A percentile compares a stretch with the other conserved stretches of the same genome.
Conservation (phyloP, 2,888 invertebrate genomes). For the Prosopocoilus inquinatus region DNA sequence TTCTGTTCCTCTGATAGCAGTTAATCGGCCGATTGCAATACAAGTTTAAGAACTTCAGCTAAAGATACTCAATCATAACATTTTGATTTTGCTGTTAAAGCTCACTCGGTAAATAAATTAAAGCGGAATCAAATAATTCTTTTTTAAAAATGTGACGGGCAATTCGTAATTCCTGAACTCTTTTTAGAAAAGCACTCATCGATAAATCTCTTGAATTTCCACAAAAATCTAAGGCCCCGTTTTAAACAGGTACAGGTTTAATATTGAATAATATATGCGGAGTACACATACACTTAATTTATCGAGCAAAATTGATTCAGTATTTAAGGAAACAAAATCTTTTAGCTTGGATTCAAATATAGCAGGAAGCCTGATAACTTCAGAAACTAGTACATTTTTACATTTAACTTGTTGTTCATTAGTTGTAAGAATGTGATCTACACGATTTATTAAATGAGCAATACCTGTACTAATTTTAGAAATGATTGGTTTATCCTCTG, state of each 20-base stretch:
- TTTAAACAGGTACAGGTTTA: not conserved
- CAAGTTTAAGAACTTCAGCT: not conserved
- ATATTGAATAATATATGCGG: not conserved
- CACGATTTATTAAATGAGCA: not conserved
- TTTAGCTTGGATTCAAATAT: not conserved
- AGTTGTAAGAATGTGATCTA: not conserved
- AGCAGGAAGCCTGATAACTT: not conserved
- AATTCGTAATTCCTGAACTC: not conserved
- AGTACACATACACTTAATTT: not conserved
- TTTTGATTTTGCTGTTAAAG: not conserved
- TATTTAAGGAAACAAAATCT: not conserved
- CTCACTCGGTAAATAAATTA: not conserved
- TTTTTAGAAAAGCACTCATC: not conserved
- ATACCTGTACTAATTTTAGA: not conserved
- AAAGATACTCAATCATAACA: not conserved
- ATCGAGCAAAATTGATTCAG: not conserved
- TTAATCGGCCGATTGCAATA: constrained; percentile 12
- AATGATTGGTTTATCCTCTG: not conserved
- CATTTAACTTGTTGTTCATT: not conserved
- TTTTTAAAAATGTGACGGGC: not conserved
- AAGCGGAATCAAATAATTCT: not conserved
- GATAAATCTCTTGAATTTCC: not conserved
- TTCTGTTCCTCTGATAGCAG: not conserved
- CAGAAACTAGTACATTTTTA: not conserved
- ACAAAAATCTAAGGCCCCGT: not conserved